A percentile compares a stretch with the other conserved stretches of the same genome.
Conservation (phyloP, 2,888 invertebrate species). For the Tethea ocularis region DNA sequence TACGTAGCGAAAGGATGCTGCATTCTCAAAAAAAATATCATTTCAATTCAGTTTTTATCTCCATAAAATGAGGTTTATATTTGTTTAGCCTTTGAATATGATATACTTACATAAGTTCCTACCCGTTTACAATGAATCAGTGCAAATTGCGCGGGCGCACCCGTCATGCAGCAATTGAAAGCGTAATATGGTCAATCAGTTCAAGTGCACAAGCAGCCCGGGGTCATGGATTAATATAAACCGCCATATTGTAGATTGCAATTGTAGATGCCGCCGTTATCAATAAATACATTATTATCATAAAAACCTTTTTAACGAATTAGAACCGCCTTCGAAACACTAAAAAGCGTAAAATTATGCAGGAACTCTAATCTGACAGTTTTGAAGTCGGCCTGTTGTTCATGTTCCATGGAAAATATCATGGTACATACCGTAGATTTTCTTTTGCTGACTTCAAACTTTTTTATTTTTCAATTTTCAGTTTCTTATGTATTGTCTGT, state of each 20-base stretch:
- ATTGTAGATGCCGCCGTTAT: neutral
- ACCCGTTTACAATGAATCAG: slow-evolving; percentile 44
- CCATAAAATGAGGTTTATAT: slow-evolving; percentile 7
- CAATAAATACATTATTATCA: neutral
- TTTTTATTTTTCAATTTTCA: too few relatives aligned
- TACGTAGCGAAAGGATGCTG: neutral
- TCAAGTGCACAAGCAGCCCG: slow-evolving; percentile 65
- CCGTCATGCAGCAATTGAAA: slow-evolving; percentile 51
- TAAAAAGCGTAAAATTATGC: too few relatives aligned
- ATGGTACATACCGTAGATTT: too few relatives aligned
- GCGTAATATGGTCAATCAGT: slow-evolving; percentile 73
- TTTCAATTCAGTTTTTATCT: neutral
- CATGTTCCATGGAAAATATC: too few relatives aligned
- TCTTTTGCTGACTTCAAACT: too few relatives aligned
- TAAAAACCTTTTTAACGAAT: neutral
- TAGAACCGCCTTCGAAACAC: too few relatives aligned
- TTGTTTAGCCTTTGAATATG: neutral
- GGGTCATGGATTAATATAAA: slow-evolving; percentile 56
- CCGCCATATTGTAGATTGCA: slow-evolving; percentile 23
- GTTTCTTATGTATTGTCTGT: too few relatives aligned
- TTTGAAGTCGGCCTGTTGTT: too few relatives aligned
- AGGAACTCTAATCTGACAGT: too few relatives aligned
- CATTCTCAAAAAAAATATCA: neutral
- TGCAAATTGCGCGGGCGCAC: slow-evolving; percentile 30
- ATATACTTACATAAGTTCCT: neutral